A percentile compares a stretch with the other conserved stretches of the same genome.
Evolutionary conservation across 2,797 vertebrate species (phyloP).

Genomic region (Ceryle rudis): DNA sequence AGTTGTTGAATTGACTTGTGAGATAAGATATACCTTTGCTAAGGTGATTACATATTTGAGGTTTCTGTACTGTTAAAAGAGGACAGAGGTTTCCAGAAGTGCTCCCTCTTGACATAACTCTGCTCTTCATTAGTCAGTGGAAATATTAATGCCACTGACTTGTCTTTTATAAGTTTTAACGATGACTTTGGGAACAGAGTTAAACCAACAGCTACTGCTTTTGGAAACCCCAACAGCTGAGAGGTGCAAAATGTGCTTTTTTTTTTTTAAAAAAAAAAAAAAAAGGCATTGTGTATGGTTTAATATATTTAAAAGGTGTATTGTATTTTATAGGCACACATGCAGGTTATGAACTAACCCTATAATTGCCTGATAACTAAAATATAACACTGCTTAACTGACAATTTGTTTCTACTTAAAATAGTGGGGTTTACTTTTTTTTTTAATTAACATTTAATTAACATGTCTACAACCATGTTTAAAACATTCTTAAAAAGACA

Average conservation of each 20-base stretch:
- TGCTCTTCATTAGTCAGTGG: neutral
- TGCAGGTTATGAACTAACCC: conserved; percentile 30
- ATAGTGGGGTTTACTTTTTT: conserved; percentile 1
- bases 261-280: neutral
- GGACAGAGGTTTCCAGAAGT: conserved; percentile 29
- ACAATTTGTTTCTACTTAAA: conserved; percentile 63
- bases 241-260: neutral
- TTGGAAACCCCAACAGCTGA: conserved; percentile 3
- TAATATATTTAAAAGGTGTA: conserved; percentile 54
- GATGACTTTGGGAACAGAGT: neutral
- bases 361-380: conserved; percentile 55
- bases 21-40: neutral
- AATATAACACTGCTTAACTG: conserved; percentile 51
- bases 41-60: neutral
- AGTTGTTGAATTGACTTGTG: neutral
- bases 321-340: conserved; percentile 64
- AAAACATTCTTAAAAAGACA: conserved; percentile 55
- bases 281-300: neutral
- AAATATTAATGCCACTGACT: neutral
- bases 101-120: neutral
- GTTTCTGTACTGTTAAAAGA: conserved; percentile 23
- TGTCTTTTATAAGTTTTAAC: neutral
- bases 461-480: conserved; percentile 65
- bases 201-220: neutral
- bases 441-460: conserved; percentile 41